phyloP scores from a whole-genome alignment of 2,797 vertebrate species.

The Australoheros facetus region DNA sequence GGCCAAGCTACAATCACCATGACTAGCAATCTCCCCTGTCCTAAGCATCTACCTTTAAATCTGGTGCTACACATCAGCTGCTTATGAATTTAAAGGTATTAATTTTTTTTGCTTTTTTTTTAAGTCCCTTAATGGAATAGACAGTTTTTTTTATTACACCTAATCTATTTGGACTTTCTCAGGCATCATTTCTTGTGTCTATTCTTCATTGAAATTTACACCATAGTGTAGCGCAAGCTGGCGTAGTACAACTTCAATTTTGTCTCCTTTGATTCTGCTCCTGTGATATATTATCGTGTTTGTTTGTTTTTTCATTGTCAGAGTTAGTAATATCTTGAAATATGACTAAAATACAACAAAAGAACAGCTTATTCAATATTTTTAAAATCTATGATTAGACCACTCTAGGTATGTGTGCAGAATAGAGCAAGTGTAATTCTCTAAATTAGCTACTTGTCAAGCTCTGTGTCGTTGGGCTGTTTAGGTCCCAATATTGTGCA shows the following conservation, averaged over 20 bases:
- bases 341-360: not conserved
- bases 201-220: not conserved
- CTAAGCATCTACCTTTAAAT: not conserved
- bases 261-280: not conserved
- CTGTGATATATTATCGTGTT: not conserved
- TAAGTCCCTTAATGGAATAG: too few species aligned
- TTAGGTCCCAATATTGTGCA: not conserved
- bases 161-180: not conserved
- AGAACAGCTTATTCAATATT: too few species aligned
- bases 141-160: not conserved
- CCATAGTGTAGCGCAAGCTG: not conserved
- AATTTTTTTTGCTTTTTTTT: not conserved
- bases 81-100: not conserved
- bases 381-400: not conserved
- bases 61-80: not conserved
- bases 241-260: not conserved
- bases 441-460: not conserved
- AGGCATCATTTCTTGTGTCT: not conserved
- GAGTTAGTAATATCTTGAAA: not conserved
- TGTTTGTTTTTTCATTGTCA: not conserved
- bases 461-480: not conserved
- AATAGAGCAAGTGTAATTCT: not conserved
- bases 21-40: not conserved
- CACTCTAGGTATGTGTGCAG: not conserved
- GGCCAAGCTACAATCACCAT: not conserved